phyloP scores from a whole-genome alignment of 2,888 invertebrate species.

The Cylloceria caligata region DNA sequence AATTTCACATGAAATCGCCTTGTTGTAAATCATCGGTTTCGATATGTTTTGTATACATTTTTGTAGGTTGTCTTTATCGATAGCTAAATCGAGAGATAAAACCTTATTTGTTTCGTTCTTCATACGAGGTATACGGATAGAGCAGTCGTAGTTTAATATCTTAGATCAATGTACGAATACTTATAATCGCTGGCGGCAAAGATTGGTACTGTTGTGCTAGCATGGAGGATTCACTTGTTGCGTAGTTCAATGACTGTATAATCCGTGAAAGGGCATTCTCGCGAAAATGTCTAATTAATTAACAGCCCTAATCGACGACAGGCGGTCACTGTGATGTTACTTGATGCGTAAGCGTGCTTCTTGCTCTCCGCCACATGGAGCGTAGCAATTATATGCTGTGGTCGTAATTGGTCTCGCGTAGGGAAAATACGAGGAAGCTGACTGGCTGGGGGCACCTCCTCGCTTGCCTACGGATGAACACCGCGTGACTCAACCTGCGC shows the following conservation, averaged over 20 bases:
- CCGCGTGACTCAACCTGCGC: conserved; percentile 60
- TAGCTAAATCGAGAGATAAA: too few relatives aligned
- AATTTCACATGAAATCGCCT: too few relatives aligned
- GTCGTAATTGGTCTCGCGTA: conserved; percentile 68
- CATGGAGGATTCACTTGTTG: conserved; percentile 30
- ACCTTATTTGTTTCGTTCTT: not conserved
- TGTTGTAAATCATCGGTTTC: too few relatives aligned
- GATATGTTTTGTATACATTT: too few relatives aligned
- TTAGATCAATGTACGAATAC: conserved; percentile 5
- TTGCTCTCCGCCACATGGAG: conserved; percentile 65
- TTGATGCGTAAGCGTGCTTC: conserved; percentile 67
- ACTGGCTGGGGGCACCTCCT: conserved; percentile 36
- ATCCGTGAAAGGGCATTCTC: conserved; percentile 64
- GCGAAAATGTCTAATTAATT: conserved; percentile 70
- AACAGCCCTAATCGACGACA: conserved; percentile 67
- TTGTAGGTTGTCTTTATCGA: too few relatives aligned
- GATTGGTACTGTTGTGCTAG: conserved; percentile 5
- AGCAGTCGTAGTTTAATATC: not conserved
- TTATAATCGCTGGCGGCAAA: conserved; percentile 1
- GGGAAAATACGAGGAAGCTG: conserved; percentile 63
- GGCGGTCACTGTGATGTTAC: conserved; percentile 67
- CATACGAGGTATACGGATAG: not conserved
- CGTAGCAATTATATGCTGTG: conserved; percentile 69
- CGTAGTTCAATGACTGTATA: conserved; percentile 56
- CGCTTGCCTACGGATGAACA: conserved; percentile 54